phyloP scores from a whole-genome alignment of 2,797 vertebrate species.

The Choloepus didactylus region DNA sequence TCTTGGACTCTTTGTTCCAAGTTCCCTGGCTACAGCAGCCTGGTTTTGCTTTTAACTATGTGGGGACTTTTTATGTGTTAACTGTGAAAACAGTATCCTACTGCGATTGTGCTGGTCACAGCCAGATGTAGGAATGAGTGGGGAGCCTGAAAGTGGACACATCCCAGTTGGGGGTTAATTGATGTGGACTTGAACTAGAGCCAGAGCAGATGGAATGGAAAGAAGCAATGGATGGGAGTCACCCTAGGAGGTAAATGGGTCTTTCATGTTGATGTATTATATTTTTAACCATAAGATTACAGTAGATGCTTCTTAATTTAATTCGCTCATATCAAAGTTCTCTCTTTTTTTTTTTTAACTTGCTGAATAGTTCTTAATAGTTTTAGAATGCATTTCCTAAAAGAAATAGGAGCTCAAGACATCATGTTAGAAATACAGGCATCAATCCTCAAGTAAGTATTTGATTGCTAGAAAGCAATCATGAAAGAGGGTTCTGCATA shows the following conservation, averaged over 20 bases:
- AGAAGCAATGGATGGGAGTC: neutral
- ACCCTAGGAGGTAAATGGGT: neutral
- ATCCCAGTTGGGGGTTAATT: fast-evolving
- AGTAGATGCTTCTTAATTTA: neutral
- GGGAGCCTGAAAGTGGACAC: neutral
- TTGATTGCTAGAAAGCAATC: constrained; percentile 60
- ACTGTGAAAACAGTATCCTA: neutral
- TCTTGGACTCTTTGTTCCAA: neutral
- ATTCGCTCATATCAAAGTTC: neutral
- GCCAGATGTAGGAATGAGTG: fast-evolving
- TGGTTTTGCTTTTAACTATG: constrained; percentile 27
- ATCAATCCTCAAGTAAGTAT: constrained; percentile 50
- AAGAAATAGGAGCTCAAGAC: constrained; percentile 66
- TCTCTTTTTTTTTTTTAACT: neutral
- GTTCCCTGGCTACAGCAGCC: neutral
- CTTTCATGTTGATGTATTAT: neutral
- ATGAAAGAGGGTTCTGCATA: neutral
- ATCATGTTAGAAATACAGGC: constrained; percentile 49
- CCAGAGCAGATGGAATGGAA: neutral
- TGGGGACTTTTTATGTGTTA: neutral
- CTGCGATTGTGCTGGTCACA: neutral
- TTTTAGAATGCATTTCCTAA: constrained; percentile 62
- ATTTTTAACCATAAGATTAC: neutral
- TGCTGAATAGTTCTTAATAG: constrained; percentile 5
- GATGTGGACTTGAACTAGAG: neutral